Conservation (phyloP, 2,888 invertebrate genomes). For the Meiosimyza platycephala region DNA sequence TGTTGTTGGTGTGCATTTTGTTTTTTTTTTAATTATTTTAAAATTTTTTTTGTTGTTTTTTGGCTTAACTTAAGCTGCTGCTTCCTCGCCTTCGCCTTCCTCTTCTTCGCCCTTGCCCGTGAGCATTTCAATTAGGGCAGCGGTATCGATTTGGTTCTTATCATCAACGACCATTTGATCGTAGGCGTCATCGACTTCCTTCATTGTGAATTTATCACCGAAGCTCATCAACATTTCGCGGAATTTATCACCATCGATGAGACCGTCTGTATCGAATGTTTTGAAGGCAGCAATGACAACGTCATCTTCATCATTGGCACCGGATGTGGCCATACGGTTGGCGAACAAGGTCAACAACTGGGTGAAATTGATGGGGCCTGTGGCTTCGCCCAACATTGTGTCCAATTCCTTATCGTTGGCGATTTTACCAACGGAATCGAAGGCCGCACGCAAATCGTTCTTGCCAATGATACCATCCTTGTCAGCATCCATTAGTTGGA, state of each 20-base stretch:
- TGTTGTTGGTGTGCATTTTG: constrained; percentile 33
- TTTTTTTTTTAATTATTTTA: constrained; percentile 13
- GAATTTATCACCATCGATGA: constrained; percentile 89
- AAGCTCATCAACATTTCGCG: constrained; percentile 92
- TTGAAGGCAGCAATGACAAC: constrained; percentile 93
- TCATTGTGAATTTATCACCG: constrained; percentile 91
- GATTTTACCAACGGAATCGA: constrained; percentile 91
- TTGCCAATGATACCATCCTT: constrained; percentile 92
- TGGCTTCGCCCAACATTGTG: constrained; percentile 86
- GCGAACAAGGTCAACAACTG: constrained; percentile 93
- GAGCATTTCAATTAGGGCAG: constrained; percentile 86
- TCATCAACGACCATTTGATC: constrained; percentile 94
- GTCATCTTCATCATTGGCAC: constrained; percentile 89
- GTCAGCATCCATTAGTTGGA: constrained; percentile 96
- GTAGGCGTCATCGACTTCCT: constrained; percentile 92
- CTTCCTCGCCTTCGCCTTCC: constrained; percentile 81
- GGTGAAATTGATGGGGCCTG: constrained; percentile 95
- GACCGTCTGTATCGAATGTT: constrained; percentile 89
- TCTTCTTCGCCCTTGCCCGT: constrained; percentile 88
- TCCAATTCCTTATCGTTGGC: constrained; percentile 92
- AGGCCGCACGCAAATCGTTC: constrained; percentile 90
- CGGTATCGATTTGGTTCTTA: constrained; percentile 89
- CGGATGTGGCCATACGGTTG: constrained; percentile 90
- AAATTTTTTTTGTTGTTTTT: constrained; percentile 41
- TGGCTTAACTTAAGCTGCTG: constrained; percentile 57